A percentile compares a stretch with the other conserved stretches of the same genome.
Conservation (phyloP, 2,797 vertebrate species). For the Leuciscus waleckii region DNA sequence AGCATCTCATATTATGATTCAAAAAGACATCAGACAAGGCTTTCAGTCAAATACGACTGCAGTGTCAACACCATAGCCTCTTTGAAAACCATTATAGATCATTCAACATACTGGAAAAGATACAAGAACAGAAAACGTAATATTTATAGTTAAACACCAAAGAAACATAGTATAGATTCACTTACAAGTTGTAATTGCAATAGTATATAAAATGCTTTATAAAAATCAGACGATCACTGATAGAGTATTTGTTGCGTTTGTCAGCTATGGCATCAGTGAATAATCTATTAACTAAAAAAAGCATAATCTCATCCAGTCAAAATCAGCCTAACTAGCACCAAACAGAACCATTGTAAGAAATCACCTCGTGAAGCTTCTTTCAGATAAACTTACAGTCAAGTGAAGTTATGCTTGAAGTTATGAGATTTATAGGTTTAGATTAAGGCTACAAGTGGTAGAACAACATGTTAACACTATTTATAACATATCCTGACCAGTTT, state of each 20-base stretch:
- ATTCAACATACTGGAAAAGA: background rate
- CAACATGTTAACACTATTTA: conserved; percentile 3
- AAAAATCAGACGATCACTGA: conserved; percentile 59
- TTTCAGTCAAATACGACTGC: conserved; percentile 1
- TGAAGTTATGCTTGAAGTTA: conserved; percentile 12
- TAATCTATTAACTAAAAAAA: conserved; percentile 22
- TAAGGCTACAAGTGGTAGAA: conserved; percentile 32
- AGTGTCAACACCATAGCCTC: background rate
- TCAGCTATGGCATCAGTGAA: conserved; percentile 44
- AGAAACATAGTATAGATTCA: conserved; percentile 36
- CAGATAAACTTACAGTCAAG: background rate
- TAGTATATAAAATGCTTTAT: conserved; percentile 62
- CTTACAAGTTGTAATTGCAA: conserved; percentile 44
- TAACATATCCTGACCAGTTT: conserved; percentile 18
- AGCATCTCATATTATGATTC: background rate
- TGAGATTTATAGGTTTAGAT: background rate
- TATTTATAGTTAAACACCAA: conserved; percentile 44
- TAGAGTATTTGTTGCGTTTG: conserved; percentile 52
- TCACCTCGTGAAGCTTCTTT: background rate
- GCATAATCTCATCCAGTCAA: conserved; percentile 34
- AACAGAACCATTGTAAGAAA: conserved; percentile 12
- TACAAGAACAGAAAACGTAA: conserved; percentile 13
- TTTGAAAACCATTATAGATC: conserved; percentile 13
- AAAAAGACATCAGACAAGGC: background rate
- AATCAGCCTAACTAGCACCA: conserved; percentile 14